Evolutionary conservation across 2,113 vertebrate species (phyloP).

Genomic region (Leptosomus discolor): DNA sequence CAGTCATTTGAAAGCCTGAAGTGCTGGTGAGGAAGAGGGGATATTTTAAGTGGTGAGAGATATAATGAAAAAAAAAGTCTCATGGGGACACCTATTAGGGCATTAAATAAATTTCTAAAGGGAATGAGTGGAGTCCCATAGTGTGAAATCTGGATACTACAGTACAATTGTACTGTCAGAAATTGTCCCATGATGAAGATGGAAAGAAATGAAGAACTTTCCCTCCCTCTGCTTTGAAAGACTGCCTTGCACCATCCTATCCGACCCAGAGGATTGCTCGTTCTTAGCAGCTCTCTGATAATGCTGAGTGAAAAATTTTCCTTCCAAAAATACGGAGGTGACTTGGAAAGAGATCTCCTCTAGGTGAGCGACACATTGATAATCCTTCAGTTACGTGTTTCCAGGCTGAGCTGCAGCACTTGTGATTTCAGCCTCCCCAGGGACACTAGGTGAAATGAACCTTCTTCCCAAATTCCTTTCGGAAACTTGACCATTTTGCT

Average conservation of each 20-base stretch:
- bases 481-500: conserved; percentile 31
- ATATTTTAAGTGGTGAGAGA: neutral
- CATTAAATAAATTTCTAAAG: neutral
- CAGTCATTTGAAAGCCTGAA: neutral
- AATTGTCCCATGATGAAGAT: neutral
- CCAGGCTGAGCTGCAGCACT: neutral
- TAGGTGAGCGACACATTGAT: neutral
- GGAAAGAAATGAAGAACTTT: neutral
- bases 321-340: neutral
- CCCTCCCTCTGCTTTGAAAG: neutral
- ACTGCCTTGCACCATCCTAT: neutral
- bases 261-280: neutral
- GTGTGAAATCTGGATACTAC: neutral
- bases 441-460: neutral
- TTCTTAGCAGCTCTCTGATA: neutral
- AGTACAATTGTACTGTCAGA: neutral
- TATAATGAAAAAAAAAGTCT: neutral
- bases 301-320: neutral
- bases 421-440: neutral
- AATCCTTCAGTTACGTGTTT: neutral
- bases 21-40: neutral
- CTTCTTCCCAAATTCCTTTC: neutral
- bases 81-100: neutral
- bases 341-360: neutral
- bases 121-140: neutral